These are phyloP conservation scores for Sceliomorpha sp. DNA, from an alignment of 2,888 invertebrate genomes.

Conservation along the genomic window DNA sequence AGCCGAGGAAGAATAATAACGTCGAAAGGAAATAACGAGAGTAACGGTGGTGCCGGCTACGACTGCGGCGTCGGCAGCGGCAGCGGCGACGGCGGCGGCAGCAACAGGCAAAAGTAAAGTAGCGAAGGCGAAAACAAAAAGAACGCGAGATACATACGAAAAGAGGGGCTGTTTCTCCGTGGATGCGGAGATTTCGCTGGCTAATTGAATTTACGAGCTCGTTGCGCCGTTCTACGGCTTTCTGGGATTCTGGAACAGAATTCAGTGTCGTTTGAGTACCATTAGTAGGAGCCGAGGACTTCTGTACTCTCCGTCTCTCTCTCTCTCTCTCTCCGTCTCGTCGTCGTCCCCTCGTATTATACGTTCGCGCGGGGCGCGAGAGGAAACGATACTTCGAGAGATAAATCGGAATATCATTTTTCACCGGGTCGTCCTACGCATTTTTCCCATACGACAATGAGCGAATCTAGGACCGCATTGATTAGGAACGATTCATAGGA, in stretches of 20 bases:
- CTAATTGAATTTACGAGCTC: conserved; percentile 77
- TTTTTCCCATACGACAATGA: no score
- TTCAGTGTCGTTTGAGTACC: conserved; percentile 69
- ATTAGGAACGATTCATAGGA: no score
- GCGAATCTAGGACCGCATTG: no score
- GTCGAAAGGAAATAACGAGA: conserved; percentile 31
- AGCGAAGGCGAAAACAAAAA: conserved; percentile 28
- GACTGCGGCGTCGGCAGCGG: conserved; percentile 8
- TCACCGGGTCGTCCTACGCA: no score
- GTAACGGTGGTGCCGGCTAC: conserved; percentile 16
- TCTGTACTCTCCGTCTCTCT: conserved; percentile 54
- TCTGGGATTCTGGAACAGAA: conserved; percentile 69
- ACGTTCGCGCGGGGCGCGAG: conserved; percentile 7
- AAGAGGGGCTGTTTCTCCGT: conserved; percentile 49
- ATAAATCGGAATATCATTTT: conserved; percentile 5
- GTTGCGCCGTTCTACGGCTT: conserved; percentile 59
- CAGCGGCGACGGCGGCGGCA: conserved; percentile 19
- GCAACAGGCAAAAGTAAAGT: conserved; percentile 9
- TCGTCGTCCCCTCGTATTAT: conserved; percentile 29
- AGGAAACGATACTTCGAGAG: conserved; percentile 19
- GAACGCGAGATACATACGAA: conserved; percentile 45
- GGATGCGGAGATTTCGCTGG: conserved; percentile 71
- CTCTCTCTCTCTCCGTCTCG: conserved; percentile 38
- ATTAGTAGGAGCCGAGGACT: conserved; percentile 67
- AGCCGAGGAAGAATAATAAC: conserved; percentile 25